Evolutionary conservation across 1,140 invertebrate genomes (phyloP).

Genomic region (Aphelenchoides avenae): DNA sequence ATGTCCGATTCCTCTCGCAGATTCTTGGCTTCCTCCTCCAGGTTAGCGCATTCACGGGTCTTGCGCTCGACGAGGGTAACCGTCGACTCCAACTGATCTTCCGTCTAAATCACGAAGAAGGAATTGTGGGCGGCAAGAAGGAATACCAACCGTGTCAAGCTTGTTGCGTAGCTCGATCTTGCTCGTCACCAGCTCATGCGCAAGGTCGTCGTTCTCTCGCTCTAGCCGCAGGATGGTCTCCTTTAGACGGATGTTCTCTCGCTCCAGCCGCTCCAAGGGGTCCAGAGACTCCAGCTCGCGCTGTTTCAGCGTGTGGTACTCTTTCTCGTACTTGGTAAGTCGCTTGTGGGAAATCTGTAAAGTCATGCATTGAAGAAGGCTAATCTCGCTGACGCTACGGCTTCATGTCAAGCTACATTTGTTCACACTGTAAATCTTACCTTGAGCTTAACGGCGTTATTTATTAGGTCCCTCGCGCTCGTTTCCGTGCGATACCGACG

Average conservation of each 20-base stretch:
- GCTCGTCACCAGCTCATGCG: conserved; percentile 66
- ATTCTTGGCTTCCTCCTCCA: conserved; percentile 77
- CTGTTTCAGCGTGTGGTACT: conserved; percentile 77
- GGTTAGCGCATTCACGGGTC: conserved; percentile 70
- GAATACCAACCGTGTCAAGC: conserved; percentile 63
- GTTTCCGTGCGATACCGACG: conserved; percentile 90
- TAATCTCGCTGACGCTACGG: too few relatives aligned
- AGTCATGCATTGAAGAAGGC: too few relatives aligned
- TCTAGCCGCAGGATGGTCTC: conserved; percentile 66
- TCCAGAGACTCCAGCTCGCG: conserved; percentile 64
- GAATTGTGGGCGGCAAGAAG: conserved; percentile 15
- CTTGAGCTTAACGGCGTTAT: conserved; percentile 81
- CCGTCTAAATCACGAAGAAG: conserved; percentile 60
- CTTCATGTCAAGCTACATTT: too few relatives aligned
- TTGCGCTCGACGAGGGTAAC: conserved; percentile 75
- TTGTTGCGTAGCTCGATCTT: conserved; percentile 65
- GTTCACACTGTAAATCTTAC: conserved; percentile 64
- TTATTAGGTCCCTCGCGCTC: conserved; percentile 78
- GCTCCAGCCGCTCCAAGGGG: conserved; percentile 64
- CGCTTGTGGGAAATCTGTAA: conserved; percentile 69
- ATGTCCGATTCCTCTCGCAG: conserved; percentile 73
- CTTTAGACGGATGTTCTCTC: conserved; percentile 65
- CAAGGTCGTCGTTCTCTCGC: conserved; percentile 69
- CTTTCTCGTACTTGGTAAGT: conserved; percentile 89
- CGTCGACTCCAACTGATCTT: conserved; percentile 74